Evolutionary conservation across 92 coral and sea anemone genomes (phyloP), one percentile per base, ranked within the genome.

Genomic region (Zoanthus sociatus): DNA sequence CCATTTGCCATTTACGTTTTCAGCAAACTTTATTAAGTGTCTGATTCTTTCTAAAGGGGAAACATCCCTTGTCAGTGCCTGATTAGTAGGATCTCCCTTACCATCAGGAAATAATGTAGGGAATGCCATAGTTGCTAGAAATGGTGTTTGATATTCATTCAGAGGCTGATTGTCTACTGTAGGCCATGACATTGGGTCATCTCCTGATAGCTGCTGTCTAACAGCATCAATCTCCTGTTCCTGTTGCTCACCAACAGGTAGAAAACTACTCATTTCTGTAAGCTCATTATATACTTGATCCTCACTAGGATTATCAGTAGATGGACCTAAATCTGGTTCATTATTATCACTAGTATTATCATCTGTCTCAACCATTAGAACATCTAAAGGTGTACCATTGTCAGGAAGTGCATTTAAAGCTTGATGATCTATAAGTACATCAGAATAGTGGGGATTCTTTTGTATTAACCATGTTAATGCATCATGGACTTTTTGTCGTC

Each of bases 141-240:
- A 58, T 58, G 66, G 66, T 58, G 66, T 58, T 58, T 58, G 66
- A 50, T 50, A 50, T 50, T 50, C 55, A 50, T 50, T 50, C 55
- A 50, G 55, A 50, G 55, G 55, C 55, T 58, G 66, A 58, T 58
- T 58, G 18, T 58, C 66, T 58, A 58, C 66, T 12, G 66, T 58
- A 58, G 66, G 66, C 66, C 66, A 58, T 58, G 66, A 58, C 66
- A 58, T 58, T 58, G 66, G 66, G 66, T 12, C 66, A 58, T 12
- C 66, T 58, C 66, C 66, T 58, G 66, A 58, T 58, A 58, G 66
- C 66, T 58, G 66, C 66, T 58, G 66, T 58, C 66, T 58, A 58
- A 58, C 66, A 58, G 66, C 66, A 58, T 58, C 66, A 58, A 58
- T 58, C 66, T 58, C 66, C 66, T 37, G 66, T 58, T 16, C 66